Evolutionary conservation across 2,797 vertebrate species (phyloP), one percentile per base, ranked within the genome.

Genomic region (Danionella dracula): DNA sequence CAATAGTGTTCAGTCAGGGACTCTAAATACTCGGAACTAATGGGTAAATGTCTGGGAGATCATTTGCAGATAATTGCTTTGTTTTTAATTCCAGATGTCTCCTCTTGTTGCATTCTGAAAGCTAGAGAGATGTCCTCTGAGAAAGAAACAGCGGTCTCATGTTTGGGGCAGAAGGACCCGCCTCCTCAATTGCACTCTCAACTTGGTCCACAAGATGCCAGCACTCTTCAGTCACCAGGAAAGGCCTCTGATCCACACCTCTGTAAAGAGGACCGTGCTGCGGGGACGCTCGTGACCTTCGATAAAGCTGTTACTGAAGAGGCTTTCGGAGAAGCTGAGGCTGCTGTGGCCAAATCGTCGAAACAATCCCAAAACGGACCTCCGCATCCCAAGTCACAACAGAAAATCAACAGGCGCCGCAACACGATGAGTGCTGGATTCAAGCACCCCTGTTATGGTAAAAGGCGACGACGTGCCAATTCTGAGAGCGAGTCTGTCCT

Each of bases 401-500:
- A 84, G 8, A 85, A 84, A 49, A 76, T 81, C 0, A 90, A 79
- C 41, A 94, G 93, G 71, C 86, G 93, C 0, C 89, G 92, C 75
- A 90, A 88, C 85, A 92, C 92, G 0, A 81, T 87, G 2, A 92
- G 77, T 23, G 77, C 81, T 1, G 83, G 88, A 4, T 92, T 93
- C 77, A 96, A 95, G 73, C 91, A 93, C 75, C 92, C 93, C 0
- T 72, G 79, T 4, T 84, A 88, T 9, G 90, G 92, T 71, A 95
- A 95, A 75, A 88, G 92, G 46, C 87, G 94, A 2, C 85, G 93
- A 46, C 84, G 94, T 57, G 88, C 90, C 32, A 93, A 90, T 76
- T 97, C 94, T 0, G 95, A 97, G 73, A 94, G 92, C 27, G 93
- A 94, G 79, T 93, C 93, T 0, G 90, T 94, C 35, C 86, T 96